Evolutionary conservation across 1,140 invertebrate species (phyloP).

Genomic region (Globodera rostochiensis): DNA sequence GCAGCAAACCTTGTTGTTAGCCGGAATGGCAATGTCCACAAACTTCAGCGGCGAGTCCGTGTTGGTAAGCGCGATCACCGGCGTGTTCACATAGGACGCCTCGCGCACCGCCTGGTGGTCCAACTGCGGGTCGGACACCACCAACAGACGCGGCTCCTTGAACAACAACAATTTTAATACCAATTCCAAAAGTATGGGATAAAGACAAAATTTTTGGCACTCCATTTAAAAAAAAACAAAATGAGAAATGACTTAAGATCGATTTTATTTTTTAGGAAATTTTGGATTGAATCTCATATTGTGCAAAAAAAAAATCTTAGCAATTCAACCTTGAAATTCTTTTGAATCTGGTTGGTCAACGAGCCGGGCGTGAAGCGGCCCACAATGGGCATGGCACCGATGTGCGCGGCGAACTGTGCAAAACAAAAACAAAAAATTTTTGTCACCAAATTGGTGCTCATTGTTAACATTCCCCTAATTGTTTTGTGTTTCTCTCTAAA

Average conservation of each 20-base stretch:
- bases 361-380: conserved; percentile 97
- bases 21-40: conserved; percentile 98
- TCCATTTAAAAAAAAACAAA: conserved; percentile 72
- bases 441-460: no score
- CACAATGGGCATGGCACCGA: conserved; percentile 95
- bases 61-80: conserved; percentile 95
- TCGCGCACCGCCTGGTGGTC: conserved; percentile 98
- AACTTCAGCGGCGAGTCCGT: conserved; percentile 90
- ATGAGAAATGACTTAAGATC: no score
- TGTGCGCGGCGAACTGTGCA: conserved; percentile 83
- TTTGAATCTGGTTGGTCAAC: conserved; percentile 65
- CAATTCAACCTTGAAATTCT: conserved; percentile 79
- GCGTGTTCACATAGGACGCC: conserved; percentile 98
- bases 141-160: conserved; percentile 88
- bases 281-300: no score
- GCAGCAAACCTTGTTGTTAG: conserved; percentile 88
- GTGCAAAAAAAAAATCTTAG: no score
- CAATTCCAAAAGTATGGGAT: no score
- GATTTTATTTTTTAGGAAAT: no score
- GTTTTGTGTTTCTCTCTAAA: no score
- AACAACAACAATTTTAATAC: conserved; percentile 81
- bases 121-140: conserved; percentile 90
- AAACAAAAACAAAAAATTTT: conserved; percentile 63
- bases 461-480: no score
- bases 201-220: conserved; percentile 78